A percentile compares a stretch with the other conserved stretches of the same genome.
These are phyloP conservation scores for Volucella inflata DNA, from an alignment of 2,888 invertebrate species.

Conservation along the genomic window DNA sequence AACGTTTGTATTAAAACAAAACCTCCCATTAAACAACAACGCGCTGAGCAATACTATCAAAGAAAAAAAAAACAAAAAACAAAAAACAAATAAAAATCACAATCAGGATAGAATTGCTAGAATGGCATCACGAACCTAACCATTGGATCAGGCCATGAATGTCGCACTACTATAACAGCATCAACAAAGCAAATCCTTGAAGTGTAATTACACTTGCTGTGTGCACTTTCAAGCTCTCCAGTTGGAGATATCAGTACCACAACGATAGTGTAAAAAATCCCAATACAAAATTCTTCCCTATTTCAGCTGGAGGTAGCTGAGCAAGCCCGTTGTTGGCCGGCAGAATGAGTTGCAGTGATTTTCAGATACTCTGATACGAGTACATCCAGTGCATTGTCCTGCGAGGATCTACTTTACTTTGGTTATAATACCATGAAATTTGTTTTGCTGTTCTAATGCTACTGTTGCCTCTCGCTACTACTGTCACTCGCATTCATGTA, in stretches of 20 bases:
- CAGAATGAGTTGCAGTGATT: too few species aligned
- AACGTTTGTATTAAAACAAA: constrained; percentile 10
- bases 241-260: not conserved
- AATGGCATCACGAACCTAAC: constrained; percentile 8
- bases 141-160: constrained; percentile 9
- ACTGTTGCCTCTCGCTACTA: constrained; percentile 5
- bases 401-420: constrained; percentile 64
- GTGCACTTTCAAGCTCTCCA: not conserved
- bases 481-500: not conserved
- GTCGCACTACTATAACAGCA: constrained; percentile 20
- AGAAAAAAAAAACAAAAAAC: not conserved
- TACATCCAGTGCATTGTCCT: constrained; percentile 45
- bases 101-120: constrained; percentile 2
- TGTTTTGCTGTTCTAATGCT: constrained; percentile 64
- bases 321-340: constrained; percentile 21
- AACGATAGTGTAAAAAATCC: constrained; percentile 24
- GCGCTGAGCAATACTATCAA: not conserved
- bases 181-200: constrained; percentile 59
- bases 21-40: constrained; percentile 16
- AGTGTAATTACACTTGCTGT: constrained; percentile 54
- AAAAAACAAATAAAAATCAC: constrained; percentile 16
- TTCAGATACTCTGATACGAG: constrained; percentile 5
- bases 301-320: constrained; percentile 3
- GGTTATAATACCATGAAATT: constrained; percentile 74
- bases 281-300: constrained; percentile 47